These are phyloP conservation scores for Myripristis murdjan DNA, from an alignment of 2,797 vertebrate species.

Conservation along the genomic window DNA sequence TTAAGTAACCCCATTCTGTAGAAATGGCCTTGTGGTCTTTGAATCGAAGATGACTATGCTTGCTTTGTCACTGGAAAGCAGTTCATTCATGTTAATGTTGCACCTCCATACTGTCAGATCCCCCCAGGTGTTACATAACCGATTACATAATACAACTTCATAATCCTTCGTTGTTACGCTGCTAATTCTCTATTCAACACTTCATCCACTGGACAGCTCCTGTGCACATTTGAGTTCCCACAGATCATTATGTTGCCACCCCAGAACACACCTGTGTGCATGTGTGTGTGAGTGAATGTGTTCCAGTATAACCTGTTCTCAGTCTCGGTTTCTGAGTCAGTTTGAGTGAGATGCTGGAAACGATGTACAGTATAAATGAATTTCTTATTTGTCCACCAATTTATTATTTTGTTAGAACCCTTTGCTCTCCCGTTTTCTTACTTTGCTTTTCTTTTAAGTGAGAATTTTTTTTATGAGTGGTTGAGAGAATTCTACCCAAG, in stretches of 20 bases:
- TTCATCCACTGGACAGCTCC: neutral
- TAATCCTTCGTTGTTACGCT: conserved; percentile 12
- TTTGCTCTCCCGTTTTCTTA: neutral
- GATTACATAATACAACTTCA: conserved; percentile 22
- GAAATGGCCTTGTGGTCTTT: neutral
- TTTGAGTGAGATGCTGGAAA: conserved; percentile 3
- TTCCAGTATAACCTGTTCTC: neutral
- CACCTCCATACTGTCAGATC: conserved; percentile 10
- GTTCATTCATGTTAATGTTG: conserved; percentile 30
- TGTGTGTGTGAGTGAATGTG: too few relatives aligned
- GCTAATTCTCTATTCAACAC: conserved; percentile 13
- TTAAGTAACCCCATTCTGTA: conserved; percentile 13
- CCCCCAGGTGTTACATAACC: conserved; percentile 23
- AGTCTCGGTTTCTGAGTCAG: neutral
- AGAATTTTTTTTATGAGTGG: too few relatives aligned
- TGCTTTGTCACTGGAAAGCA: conserved; percentile 17
- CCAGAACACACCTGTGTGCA: neutral
- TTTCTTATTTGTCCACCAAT: too few relatives aligned
- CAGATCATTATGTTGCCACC: conserved; percentile 23
- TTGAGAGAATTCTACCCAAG: too few relatives aligned
- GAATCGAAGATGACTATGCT: neutral
- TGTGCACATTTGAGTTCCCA: conserved; percentile 9
- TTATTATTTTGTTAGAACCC: neutral
- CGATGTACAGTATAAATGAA: too few relatives aligned
- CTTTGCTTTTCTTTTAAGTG: neutral